These are phyloP conservation scores for Urosaurus nigricauda DNA, from an alignment of 2,797 vertebrate species.

Conservation along the genomic window DNA sequence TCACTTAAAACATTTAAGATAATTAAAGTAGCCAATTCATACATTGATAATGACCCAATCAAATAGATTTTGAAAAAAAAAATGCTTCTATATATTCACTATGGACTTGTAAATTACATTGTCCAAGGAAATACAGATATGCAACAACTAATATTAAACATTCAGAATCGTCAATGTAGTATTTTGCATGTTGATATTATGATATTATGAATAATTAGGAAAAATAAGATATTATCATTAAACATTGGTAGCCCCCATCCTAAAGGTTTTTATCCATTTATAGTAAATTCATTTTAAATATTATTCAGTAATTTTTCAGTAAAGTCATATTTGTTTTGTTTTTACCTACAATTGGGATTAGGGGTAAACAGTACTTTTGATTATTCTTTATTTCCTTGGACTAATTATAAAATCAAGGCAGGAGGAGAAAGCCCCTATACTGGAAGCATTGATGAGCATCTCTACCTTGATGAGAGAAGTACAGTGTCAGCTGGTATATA, in stretches of 20 bases:
- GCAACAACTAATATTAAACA: constrained; percentile 72
- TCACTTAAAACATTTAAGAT: not conserved
- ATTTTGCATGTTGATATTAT: constrained; percentile 15
- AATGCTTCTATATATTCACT: constrained; percentile 67
- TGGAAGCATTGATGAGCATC: constrained; percentile 84
- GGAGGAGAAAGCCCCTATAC: constrained; percentile 84
- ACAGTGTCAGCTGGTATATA: constrained; percentile 96
- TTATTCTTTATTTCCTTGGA: constrained; percentile 91
- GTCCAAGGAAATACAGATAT: constrained; percentile 86
- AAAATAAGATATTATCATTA: constrained; percentile 27
- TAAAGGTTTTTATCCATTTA: not conserved
- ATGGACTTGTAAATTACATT: constrained; percentile 78
- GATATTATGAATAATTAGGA: constrained; percentile 14
- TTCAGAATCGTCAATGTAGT: constrained; percentile 29
- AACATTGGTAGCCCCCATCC: constrained; percentile 6
- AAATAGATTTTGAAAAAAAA: constrained; percentile 83
- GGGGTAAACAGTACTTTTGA: constrained; percentile 73
- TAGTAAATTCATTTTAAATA: constrained; percentile 48
- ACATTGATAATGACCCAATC: constrained; percentile 71
- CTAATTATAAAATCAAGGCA: constrained; percentile 79
- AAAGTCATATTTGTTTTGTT: constrained; percentile 39
- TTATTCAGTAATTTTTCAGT: constrained; percentile 38
- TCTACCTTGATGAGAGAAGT: constrained; percentile 98
- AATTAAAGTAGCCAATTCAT: constrained; percentile 18
- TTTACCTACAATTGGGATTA: constrained; percentile 43